Base-by-base conservation (phyloP, 2,797 vertebrate genomes). In the Acanthiza pusilla region DNA sequence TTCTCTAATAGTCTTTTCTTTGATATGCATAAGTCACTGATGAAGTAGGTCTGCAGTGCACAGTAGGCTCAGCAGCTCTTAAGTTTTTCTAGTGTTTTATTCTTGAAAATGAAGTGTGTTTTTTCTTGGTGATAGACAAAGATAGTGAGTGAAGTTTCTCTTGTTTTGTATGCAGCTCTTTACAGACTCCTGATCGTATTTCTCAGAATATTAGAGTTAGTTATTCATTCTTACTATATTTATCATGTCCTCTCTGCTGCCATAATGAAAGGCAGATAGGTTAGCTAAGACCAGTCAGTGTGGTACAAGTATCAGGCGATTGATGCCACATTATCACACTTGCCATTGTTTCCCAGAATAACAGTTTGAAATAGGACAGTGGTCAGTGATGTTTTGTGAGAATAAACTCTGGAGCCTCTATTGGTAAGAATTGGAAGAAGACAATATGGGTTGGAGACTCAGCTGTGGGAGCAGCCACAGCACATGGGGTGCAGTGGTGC, bases 401-500 rank as follows among this genome's bases (percentile, higher is more conserved):
- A 79, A 66, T 75, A 57, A 72, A 66, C 42, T 53, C 16, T 60
- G 51, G 38, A 73, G 8, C 66, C 34, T 62, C 0, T 0, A 9
- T 25, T 72, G 51, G 5, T 75, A 29, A 68, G 42, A 43, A 30
- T 4, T 62, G 47, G 48, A 83, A 88, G 32, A 67, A 38, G 40
- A 45, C 18, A 26, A 9, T 63, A 23, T 9, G 16, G 48, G 4
- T n/a, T 71, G 45, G 72, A 67, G 34, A 54, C 16, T 40, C 19
- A 60, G 55, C 57, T 83, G 19, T 74, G 68, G 63, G 76, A 80
- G 65, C n/a, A 85, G 58, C 15, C 29, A 34, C 12, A 22, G 71
- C 27, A 26, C 18, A 2, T 0, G 1, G 51, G 45, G n/a, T 55
- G 22, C 84, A 66, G 23, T 2, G 0, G 6, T 47, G 30, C 36